Base-by-base conservation (phyloP, 2,113 vertebrate species). In the Laticauda laticaudata region DNA sequence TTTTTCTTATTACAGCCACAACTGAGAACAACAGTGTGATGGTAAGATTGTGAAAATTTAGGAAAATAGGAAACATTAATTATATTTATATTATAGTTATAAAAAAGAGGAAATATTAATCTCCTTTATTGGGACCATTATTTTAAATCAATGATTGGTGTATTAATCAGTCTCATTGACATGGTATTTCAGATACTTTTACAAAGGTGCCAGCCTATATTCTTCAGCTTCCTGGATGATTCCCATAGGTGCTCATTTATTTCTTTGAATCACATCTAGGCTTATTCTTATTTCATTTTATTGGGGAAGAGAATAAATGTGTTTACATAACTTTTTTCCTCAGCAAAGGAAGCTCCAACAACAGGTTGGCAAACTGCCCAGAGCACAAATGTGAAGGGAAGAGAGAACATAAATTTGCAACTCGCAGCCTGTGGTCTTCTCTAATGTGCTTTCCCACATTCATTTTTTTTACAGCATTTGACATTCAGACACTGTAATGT, bases 1-100 rank as follows among this genome's bases (percentile, higher is more conserved):
- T 14, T 0, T 0, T 2, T 0, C 5, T 64, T 94, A 93, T 21
- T 64, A 61, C 23, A 0, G 0, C 51, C 1, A 81, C 0, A 3
- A 87, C 1, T 8, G 0, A 3, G 2, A n/a, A 26, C 0, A 87
- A 24, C 1, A 12, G 34, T 57, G 4, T 23, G 29, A 90, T 20
- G 48, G 29, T 64, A 75, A 93, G 94, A 88, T 48, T 23, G 26
- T 90, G n/a, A 64, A 87, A 14, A 29, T 54, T 90, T 61, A 53
- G 39, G 48, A 61, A 53, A 53, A 53, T 53, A 53, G 51, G 51
- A 53, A 53, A 53, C 11, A 53, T 53, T 53, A 53, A 53, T 53
- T 53, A 12, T 53, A 53, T 53, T 53, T 53, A 11, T 53, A 53
- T 53, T 53, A 53, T 3, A 87, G n/a, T 34, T 93, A 39, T 90